Percentiles rank a stretch among this genome's conserved stretches.
These are phyloP conservation scores for Caenorhabditis zanzibari DNA, from an alignment of 2,888 invertebrate species.

Conservation along the genomic window DNA sequence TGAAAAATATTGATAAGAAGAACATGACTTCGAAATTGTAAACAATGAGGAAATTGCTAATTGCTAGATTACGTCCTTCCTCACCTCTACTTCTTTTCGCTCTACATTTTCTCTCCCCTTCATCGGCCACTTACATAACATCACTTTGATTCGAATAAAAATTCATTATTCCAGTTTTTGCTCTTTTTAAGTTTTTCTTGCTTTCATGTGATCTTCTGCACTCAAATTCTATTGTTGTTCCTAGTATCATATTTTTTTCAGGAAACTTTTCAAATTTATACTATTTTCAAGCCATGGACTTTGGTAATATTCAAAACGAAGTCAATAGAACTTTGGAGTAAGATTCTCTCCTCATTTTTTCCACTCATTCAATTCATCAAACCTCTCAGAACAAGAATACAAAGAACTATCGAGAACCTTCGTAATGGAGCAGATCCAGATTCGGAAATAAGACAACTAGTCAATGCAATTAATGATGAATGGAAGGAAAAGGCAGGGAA, in stretches of 20 bases:
- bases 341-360: not conserved
- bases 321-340: constrained; percentile 8
- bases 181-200: too few relatives aligned
- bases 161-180: too few relatives aligned
- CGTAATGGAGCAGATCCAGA: not conserved
- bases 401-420: not conserved
- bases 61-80: constrained; percentile 1
- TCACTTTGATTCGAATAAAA: not conserved
- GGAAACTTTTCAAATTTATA: not conserved
- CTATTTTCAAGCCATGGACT: not conserved
- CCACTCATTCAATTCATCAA: not conserved
- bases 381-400: not conserved
- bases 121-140: not conserved
- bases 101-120: not conserved
- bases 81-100: not conserved
- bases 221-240: too few relatives aligned
- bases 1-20: constrained; percentile 31
- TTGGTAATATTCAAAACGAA: not conserved
- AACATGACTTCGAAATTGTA: constrained; percentile 21
- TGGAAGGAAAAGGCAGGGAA: not conserved
- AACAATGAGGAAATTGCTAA: constrained; percentile 27
- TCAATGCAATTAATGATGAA: not conserved
- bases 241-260: too few relatives aligned
- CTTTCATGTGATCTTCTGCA: too few relatives aligned
- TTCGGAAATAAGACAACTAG: not conserved